Percentiles rank a stretch among this genome's conserved stretches.
These are phyloP conservation scores for Lycaon pictus DNA, from an alignment of 2,113 vertebrate species.

Conservation along the genomic window DNA sequence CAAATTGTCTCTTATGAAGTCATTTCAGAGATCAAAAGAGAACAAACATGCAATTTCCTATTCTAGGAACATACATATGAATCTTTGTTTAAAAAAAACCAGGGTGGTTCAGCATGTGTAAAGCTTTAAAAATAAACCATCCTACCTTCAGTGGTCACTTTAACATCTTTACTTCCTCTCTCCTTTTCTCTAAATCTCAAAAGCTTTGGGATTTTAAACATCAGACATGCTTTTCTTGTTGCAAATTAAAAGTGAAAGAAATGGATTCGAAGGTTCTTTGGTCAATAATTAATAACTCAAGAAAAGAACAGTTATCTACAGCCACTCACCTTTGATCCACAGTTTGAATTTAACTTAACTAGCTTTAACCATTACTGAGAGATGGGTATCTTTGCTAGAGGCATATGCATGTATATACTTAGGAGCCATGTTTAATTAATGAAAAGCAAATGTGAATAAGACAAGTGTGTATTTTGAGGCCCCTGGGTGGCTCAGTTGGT, in stretches of 20 bases:
- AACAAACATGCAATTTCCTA: constrained; percentile 73
- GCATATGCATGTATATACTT: not conserved
- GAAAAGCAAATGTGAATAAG: not conserved
- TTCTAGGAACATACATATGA: constrained; percentile 66
- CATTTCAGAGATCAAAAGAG: constrained; percentile 65
- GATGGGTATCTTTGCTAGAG: not conserved
- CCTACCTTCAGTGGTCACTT: constrained; percentile 68
- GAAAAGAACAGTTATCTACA: not conserved
- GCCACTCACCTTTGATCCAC: constrained; percentile 66
- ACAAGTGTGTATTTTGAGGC: not conserved
- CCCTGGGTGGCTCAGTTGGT: not conserved
- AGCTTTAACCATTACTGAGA: constrained; percentile 45
- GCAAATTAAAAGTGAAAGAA: constrained; percentile 68
- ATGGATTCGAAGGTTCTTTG: constrained; percentile 67
- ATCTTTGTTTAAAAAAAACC: constrained; percentile 44
- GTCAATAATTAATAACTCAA: constrained; percentile 79
- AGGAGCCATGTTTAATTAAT: constrained; percentile 16
- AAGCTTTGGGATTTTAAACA: constrained; percentile 55
- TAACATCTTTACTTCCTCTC: constrained; percentile 50
- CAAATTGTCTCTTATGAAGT: constrained; percentile 54
- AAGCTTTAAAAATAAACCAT: constrained; percentile 69
- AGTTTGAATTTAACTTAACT: constrained; percentile 65
- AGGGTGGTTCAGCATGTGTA: constrained; percentile 50
- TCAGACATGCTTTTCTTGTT: constrained; percentile 10
- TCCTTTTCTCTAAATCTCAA: constrained; percentile 61